A percentile compares a stretch with the other conserved stretches of the same genome.
Conservation (phyloP, 1,140 invertebrate genomes). For the Luehdorfia chinensis region DNA sequence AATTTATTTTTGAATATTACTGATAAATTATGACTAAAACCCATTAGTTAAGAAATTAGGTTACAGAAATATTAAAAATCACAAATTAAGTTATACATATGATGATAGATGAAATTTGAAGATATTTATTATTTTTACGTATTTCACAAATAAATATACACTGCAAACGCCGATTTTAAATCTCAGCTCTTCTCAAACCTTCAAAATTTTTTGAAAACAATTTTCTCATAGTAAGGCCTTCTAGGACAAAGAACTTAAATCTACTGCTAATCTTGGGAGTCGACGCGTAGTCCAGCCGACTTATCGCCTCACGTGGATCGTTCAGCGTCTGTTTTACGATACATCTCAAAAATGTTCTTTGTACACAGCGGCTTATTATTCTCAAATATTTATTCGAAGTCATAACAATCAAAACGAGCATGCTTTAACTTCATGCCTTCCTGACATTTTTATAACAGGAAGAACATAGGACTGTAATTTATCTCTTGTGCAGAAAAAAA, state of each 20-base stretch:
- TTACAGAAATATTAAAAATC: too few species aligned
- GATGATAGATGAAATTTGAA: too few species aligned
- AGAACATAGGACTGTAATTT: slow-evolving; percentile 41
- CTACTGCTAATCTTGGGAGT: slow-evolving; percentile 35
- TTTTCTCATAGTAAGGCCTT: slow-evolving; percentile 32
- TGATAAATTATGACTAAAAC: too few species aligned
- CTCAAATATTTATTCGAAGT: slow-evolving; percentile 23
- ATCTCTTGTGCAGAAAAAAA: slow-evolving; percentile 35
- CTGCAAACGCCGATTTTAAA: too few species aligned
- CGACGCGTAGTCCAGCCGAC: slow-evolving; percentile 2
- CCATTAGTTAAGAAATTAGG: too few species aligned
- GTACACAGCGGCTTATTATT: slow-evolving; percentile 23
- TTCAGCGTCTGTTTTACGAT: slow-evolving; percentile 20
- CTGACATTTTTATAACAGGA: slow-evolving; percentile 36
- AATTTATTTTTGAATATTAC: too few species aligned
- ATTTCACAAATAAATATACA: too few species aligned
- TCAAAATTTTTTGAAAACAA: slow-evolving; percentile 4
- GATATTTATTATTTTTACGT: too few species aligned
- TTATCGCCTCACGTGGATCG: slow-evolving; percentile 60
- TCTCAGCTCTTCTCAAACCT: too few species aligned
- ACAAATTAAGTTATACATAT: too few species aligned
- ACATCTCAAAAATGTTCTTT: slow-evolving; percentile 31
- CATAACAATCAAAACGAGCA: slow-evolving; percentile 18
- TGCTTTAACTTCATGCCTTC: slow-evolving; percentile 12
- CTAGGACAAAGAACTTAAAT: slow-evolving; percentile 47